A percentile compares a stretch with the other conserved stretches of the same genome.
Evolutionary conservation across 2,888 invertebrate species (phyloP).

Genomic region (Lasioglossum vierecki): DNA sequence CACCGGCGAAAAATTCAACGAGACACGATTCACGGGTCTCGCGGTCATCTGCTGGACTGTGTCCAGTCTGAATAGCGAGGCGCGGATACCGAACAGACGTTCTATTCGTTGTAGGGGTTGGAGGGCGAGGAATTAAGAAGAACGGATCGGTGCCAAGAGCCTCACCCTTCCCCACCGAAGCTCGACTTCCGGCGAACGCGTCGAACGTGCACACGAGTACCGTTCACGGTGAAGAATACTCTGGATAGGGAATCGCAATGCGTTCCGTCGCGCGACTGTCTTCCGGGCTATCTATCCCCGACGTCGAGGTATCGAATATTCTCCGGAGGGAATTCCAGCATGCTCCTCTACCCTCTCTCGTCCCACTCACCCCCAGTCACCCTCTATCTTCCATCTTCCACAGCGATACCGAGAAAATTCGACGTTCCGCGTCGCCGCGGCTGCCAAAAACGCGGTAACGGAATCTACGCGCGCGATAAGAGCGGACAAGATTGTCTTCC

Average conservation of each 20-base stretch:
- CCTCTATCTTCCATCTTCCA: background rate
- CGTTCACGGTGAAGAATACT: background rate
- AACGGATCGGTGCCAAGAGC: slow-evolving; percentile 29
- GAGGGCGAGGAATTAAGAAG: background rate
- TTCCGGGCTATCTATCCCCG: slow-evolving; percentile 19
- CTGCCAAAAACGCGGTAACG: slow-evolving; percentile 15
- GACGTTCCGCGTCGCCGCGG: slow-evolving; percentile 9
- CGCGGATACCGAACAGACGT: slow-evolving; percentile 19
- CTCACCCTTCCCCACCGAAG: background rate
- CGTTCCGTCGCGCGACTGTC: slow-evolving; percentile 19
- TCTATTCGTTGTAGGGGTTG: background rate
- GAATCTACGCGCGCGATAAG: slow-evolving; percentile 34
- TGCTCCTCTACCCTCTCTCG: slow-evolving; percentile 13
- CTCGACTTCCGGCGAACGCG: background rate
- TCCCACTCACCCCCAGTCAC: background rate
- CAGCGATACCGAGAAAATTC: slow-evolving; percentile 12
- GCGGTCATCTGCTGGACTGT: slow-evolving; percentile 30
- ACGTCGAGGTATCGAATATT: slow-evolving; percentile 34
- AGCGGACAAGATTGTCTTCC: slow-evolving; percentile 30
- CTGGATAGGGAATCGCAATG: slow-evolving; percentile 8
- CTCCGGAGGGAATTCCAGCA: slow-evolving; percentile 28
- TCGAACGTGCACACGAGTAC: background rate
- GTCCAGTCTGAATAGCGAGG: slow-evolving; percentile 26
- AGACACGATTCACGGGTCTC: background rate
- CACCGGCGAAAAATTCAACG: slow-evolving; percentile 9